Evolutionary conservation across 2,113 vertebrate species (phyloP).

Genomic region (Channa argus): DNA sequence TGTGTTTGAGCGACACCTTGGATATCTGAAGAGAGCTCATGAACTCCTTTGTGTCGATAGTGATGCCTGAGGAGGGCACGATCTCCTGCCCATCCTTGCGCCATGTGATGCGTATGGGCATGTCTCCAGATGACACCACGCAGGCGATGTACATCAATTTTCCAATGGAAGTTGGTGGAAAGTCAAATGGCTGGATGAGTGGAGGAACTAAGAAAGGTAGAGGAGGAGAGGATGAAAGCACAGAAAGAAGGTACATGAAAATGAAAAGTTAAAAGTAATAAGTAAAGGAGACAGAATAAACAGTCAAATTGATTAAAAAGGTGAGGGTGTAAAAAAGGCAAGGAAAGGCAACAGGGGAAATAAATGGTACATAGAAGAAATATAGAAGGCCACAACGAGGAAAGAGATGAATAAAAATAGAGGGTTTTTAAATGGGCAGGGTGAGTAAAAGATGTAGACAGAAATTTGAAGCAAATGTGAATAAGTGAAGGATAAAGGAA

Average conservation of each 20-base stretch:
- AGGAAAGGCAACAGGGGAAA: conserved; percentile 59
- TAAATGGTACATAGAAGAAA: conserved; percentile 37
- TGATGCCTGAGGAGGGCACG: conserved; percentile 93
- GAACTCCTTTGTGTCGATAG: conserved; percentile 99
- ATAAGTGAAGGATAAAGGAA: conserved; percentile 49
- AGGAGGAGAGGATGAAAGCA: conserved; percentile 10
- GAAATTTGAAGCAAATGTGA: conserved; percentile 59
- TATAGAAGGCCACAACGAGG: conserved; percentile 30
- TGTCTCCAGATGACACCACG: conserved; percentile 97
- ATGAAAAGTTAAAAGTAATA: conserved; percentile 16
- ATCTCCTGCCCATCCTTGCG: conserved; percentile 98
- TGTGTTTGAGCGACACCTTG: conserved; percentile 97
- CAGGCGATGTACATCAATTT: conserved; percentile 99
- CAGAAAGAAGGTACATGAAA: conserved; percentile 8
- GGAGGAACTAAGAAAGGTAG: conserved; percentile 88
- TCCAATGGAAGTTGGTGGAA: conserved; percentile 96
- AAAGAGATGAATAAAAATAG: conserved; percentile 47
- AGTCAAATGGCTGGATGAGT: conserved; percentile 98
- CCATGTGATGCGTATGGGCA: conserved; percentile 99
- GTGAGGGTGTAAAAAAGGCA: conserved; percentile 24
- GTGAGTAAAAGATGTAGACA: conserved; percentile 79
- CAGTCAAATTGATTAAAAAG: conserved; percentile 34
- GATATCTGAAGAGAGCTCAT: conserved; percentile 99
- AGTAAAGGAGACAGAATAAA: conserved; percentile 13
- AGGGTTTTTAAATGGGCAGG: conserved; percentile 69